Evolutionary conservation across 1,140 invertebrate species (phyloP).

Genomic region (Rhyacophila brunnea): DNA sequence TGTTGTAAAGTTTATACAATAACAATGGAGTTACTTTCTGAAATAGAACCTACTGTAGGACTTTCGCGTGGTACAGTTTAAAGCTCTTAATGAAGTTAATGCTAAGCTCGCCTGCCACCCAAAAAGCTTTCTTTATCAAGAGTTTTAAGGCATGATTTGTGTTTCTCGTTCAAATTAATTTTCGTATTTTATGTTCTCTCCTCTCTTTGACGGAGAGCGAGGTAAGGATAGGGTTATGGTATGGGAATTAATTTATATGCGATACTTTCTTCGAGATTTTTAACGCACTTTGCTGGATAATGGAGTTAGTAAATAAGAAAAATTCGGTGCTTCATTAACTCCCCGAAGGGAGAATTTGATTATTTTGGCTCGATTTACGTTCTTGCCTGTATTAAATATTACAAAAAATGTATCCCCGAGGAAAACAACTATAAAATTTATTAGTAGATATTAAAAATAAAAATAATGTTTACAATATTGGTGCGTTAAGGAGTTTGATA

Average conservation of each 20-base stretch:
- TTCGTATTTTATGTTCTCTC: constrained; percentile 19
- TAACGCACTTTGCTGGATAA: too few species aligned
- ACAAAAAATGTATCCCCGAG: too few species aligned
- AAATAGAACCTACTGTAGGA: background rate
- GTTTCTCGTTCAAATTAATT: constrained; percentile 28
- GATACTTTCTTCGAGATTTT: background rate
- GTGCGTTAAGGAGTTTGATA: too few species aligned
- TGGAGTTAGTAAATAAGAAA: too few species aligned
- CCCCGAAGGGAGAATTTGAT: too few species aligned
- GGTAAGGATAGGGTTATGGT: background rate
- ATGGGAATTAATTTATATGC: constrained; percentile 1
- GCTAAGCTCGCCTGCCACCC: constrained; percentile 4
- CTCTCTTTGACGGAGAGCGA: background rate
- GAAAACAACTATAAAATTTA: too few species aligned
- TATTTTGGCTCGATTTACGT: too few species aligned
- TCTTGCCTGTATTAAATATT: too few species aligned
- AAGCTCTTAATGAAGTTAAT: constrained; percentile 32
- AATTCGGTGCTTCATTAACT: too few species aligned
- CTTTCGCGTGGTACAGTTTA: background rate
- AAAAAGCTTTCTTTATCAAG: constrained; percentile 27
- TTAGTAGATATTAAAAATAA: too few species aligned
- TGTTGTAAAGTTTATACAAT: too few species aligned
- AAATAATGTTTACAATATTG: too few species aligned
- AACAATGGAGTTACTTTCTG: background rate
- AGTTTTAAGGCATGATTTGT: constrained; percentile 29